Conservation (phyloP, 2,113 vertebrate species). For the Pyrgilauda ruficollis region DNA sequence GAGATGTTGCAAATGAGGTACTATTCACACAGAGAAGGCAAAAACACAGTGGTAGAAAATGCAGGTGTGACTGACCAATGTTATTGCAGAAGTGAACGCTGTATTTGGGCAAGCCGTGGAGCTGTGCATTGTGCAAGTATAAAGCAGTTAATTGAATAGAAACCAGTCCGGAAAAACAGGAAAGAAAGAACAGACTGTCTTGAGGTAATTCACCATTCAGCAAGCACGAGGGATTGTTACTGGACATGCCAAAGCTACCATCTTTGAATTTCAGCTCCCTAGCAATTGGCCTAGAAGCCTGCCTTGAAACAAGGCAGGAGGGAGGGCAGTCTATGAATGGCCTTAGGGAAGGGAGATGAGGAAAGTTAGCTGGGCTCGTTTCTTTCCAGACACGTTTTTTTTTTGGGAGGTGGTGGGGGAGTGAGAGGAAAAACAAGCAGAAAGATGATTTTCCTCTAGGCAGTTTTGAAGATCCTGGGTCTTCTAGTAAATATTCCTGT, state of each 20-base stretch:
- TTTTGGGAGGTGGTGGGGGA: accelerated
- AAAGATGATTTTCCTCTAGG: background rate
- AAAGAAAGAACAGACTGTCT: background rate
- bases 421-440: background rate
- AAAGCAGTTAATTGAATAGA: background rate
- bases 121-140: background rate
- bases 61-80: background rate
- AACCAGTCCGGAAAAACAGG: background rate
- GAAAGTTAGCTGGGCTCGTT: background rate
- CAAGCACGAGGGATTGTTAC: background rate
- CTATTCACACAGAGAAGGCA: background rate
- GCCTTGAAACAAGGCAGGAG: background rate
- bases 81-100: background rate
- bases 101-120: background rate
- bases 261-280: background rate
- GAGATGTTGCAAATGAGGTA: background rate
- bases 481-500: background rate
- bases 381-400: background rate
- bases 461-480: background rate
- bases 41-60: background rate
- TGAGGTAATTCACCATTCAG: background rate
- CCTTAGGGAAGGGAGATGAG: background rate
- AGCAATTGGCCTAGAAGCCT: background rate
- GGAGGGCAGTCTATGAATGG: background rate
- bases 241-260: background rate